phyloP scores from a whole-genome alignment of 2,113 vertebrate genomes.

The Panthera leo region DNA sequence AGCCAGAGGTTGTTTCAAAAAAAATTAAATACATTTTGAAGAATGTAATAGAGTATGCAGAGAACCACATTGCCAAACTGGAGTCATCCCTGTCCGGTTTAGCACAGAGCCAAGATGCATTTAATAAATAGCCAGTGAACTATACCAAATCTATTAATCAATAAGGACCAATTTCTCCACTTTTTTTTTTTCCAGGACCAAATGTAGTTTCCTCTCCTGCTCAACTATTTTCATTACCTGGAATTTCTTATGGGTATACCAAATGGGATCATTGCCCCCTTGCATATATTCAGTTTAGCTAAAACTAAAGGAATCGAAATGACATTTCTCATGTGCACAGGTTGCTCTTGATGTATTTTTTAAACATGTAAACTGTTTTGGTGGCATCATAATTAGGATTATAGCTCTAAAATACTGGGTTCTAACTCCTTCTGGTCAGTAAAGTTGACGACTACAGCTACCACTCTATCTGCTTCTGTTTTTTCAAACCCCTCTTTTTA shows the following conservation, averaged over 20 bases:
- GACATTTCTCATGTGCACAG: not conserved
- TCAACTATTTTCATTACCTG: not conserved
- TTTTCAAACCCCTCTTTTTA: not conserved
- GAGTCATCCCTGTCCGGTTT: not conserved
- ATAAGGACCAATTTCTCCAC: not conserved
- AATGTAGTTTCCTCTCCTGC: not conserved
- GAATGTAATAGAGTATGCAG: not conserved
- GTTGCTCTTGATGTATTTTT: not conserved
- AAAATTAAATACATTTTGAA: not conserved
- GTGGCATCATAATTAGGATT: not conserved
- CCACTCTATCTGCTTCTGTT: not conserved
- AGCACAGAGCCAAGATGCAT: not conserved
- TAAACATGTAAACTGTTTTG: not conserved
- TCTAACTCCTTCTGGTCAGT: not conserved
- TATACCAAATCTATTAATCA: not conserved
- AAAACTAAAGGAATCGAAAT: not conserved
- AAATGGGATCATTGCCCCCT: not conserved
- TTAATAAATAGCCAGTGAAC: not conserved
- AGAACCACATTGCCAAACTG: not conserved
- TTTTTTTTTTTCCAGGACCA: not conserved
- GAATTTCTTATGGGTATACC: not conserved
- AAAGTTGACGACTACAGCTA: not conserved
- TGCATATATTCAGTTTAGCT: not conserved
- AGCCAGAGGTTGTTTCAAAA: not conserved
- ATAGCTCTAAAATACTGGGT: not conserved